Conservation (phyloP, 2,797 vertebrate species). For the Galaxias olidus region DNA sequence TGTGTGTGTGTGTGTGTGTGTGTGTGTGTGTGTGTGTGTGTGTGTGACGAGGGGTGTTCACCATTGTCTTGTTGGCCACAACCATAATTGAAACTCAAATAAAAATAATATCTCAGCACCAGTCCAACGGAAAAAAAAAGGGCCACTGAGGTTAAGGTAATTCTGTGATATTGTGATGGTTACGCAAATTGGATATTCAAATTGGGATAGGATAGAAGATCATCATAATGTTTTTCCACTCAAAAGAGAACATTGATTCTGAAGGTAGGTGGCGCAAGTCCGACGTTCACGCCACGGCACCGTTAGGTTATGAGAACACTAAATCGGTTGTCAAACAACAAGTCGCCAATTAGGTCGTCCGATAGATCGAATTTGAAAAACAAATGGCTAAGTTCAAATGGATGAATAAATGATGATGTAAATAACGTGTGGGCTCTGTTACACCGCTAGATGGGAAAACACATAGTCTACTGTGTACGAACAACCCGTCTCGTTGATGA, state of each 20-base stretch:
- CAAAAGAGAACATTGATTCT: background rate
- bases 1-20: background rate
- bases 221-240: background rate
- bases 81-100: background rate
- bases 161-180: slow-evolving; percentile 34
- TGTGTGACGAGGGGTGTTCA: background rate
- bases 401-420: no score
- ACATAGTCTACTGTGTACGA: slow-evolving; percentile 20
- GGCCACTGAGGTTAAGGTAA: slow-evolving; percentile 50
- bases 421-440: no score
- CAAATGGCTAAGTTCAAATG: no score
- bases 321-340: no score
- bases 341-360: no score
- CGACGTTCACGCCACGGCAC: background rate
- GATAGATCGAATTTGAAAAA: no score
- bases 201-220: slow-evolving; percentile 19
- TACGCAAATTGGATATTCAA: slow-evolving; percentile 43
- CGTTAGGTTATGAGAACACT: no score
- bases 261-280: background rate
- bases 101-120: slow-evolving; percentile 33
- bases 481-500: background rate
- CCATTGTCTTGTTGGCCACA: background rate
- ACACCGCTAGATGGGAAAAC: background rate
- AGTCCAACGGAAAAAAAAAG: slow-evolving; percentile 24
- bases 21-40: background rate